Percentiles rank a stretch among this genome's conserved stretches.
These are phyloP conservation scores for Therioaphis trifolii DNA, from an alignment of 2,888 invertebrate genomes.

Conservation along the genomic window DNA sequence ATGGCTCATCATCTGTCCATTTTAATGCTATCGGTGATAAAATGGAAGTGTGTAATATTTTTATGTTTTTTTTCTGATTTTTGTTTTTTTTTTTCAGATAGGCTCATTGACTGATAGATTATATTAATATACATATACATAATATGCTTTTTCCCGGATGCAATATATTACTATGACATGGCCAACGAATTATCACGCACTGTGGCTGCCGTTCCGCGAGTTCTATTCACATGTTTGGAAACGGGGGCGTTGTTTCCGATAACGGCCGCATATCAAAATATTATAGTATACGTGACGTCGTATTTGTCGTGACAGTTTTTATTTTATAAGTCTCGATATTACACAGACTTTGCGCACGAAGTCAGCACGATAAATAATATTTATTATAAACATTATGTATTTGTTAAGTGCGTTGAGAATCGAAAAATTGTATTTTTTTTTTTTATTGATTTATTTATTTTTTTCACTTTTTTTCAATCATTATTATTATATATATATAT, in stretches of 20 bases:
- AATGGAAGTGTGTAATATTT: too few species aligned
- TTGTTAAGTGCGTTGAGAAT: constrained; percentile 13
- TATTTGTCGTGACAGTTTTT: constrained; percentile 28
- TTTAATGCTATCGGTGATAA: too few species aligned
- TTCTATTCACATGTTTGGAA: too few species aligned
- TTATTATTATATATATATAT: too few species aligned
- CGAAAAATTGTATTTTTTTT: not conserved
- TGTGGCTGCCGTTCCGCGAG: not conserved
- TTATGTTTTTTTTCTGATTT: not conserved
- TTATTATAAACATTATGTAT: not conserved
- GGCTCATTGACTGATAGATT: constrained; percentile 60
- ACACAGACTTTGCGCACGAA: not conserved
- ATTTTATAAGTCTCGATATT: not conserved
- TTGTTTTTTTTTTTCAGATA: constrained; percentile 44
- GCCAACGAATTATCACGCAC: constrained; percentile 23
- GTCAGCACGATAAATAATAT: not conserved
- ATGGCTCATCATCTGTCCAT: too few species aligned
- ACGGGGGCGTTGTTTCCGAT: constrained; percentile 46
- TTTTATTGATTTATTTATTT: too few species aligned
- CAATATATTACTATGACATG: too few species aligned
- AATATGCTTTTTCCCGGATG: constrained; percentile 33
- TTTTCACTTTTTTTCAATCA: too few species aligned
- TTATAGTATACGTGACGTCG: not conserved
- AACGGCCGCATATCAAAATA: constrained; percentile 5
- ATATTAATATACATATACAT: constrained; percentile 51